Conservation (phyloP, 2,113 vertebrate species). For the Sturnira hondurensis region DNA sequence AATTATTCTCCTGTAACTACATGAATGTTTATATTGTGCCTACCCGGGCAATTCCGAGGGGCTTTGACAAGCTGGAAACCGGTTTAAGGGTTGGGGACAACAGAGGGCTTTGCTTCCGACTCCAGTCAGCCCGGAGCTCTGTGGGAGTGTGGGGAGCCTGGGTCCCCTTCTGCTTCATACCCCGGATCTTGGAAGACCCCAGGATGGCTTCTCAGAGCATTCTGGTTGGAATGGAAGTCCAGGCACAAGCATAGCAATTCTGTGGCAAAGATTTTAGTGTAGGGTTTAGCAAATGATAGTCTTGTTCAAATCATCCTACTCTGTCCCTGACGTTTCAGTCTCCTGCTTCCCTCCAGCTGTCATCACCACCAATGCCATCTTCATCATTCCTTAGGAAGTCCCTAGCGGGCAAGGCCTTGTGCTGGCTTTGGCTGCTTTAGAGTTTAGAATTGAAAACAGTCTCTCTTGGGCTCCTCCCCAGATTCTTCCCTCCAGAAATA, state of each 20-base stretch:
- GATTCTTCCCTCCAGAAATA: constrained; percentile 18
- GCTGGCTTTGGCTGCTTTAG: not conserved
- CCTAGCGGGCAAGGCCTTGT: not conserved
- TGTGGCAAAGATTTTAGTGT: constrained; percentile 32
- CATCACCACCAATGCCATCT: constrained; percentile 38
- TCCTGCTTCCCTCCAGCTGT: not conserved
- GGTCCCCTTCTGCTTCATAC: not conserved
- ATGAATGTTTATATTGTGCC: constrained; percentile 59
- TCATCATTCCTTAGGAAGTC: constrained; percentile 16
- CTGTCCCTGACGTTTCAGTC: not conserved
- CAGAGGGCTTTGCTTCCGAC: not conserved
- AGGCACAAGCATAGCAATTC: constrained; percentile 20
- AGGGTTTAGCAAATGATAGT: constrained; percentile 52
- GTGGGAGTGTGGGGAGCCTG: accelerated
- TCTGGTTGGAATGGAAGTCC: not conserved
- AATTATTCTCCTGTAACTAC: constrained; percentile 75
- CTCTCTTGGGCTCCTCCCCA: not conserved
- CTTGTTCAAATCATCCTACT: not conserved
- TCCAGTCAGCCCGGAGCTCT: not conserved
- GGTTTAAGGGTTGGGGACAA: not conserved
- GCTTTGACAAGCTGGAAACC: constrained; percentile 53
- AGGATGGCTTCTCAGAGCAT: not conserved
- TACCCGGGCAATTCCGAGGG: constrained; percentile 25
- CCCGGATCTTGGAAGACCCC: not conserved
- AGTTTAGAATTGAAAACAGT: not conserved